These are phyloP conservation scores for Channallabes apus DNA, from an alignment of 2,797 vertebrate species.

Conservation along the genomic window DNA sequence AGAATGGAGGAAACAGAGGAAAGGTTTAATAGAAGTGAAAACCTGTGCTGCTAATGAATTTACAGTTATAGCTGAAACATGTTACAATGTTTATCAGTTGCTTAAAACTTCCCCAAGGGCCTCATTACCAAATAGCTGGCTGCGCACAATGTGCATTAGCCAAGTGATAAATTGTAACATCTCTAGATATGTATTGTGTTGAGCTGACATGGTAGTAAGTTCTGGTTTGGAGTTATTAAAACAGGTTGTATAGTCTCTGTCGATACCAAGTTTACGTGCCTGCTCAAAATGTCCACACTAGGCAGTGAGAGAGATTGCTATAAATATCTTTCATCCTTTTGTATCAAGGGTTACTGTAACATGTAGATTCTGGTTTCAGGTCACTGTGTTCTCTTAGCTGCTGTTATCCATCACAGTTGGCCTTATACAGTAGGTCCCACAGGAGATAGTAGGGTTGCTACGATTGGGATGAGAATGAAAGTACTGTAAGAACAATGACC, in stretches of 20 bases:
- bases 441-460: neutral
- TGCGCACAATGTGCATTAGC: neutral
- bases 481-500: neutral
- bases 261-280: neutral
- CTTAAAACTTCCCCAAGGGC: neutral
- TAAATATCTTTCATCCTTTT: constrained; percentile 2
- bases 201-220: neutral
- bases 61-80: neutral
- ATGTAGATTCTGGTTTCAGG: constrained; percentile 9
- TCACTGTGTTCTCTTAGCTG: neutral
- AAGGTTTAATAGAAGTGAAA: neutral
- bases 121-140: neutral
- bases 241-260: neutral
- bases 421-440: neutral
- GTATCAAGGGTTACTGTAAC: constrained; percentile 5
- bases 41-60: too few species aligned
- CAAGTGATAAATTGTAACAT: neutral
- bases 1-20: neutral
- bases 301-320: neutral
- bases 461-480: neutral
- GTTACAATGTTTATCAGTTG: too few species aligned
- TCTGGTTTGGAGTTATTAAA: neutral
- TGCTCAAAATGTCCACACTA: neutral
- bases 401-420: constrained; percentile 11
- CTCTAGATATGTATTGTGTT: neutral